Evolutionary conservation across 1,140 invertebrate genomes (phyloP).

Genomic region (Calliphora vicina): DNA sequence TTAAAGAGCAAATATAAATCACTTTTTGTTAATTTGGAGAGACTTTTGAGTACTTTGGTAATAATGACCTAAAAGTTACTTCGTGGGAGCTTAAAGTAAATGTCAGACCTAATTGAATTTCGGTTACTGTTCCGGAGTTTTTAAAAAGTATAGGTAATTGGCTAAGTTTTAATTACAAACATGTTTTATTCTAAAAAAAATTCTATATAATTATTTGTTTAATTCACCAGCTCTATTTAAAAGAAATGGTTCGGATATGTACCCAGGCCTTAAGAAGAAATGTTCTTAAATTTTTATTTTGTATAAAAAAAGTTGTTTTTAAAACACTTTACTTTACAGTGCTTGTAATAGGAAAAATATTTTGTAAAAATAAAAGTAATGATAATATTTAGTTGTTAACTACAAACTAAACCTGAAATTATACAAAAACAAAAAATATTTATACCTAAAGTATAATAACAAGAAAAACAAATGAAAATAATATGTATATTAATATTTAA

Average conservation of each 20-base stretch:
- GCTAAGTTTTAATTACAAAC: not conserved
- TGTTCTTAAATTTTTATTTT: not conserved
- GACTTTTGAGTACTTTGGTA: too few species aligned
- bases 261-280: not conserved
- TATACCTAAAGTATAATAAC: not conserved
- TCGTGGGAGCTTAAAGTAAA: too few species aligned
- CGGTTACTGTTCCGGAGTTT: too few species aligned
- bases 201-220: not conserved
- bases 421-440: not conserved
- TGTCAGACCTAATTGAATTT: too few species aligned
- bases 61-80: too few species aligned
- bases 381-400: not conserved
- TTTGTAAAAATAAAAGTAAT: not conserved
- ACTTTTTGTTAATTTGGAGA: too few species aligned
- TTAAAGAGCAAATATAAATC: too few species aligned
- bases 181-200: too few species aligned
- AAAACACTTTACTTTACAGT: not conserved
- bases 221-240: not conserved
- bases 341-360: not conserved
- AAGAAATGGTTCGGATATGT: constrained; percentile 3
- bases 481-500: not conserved
- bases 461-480: not conserved
- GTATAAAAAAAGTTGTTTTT: not conserved
- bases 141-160: not conserved
- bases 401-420: constrained; percentile 5